Base-by-base conservation (phyloP, 2,797 vertebrate species). In the Hippoglossus hippoglossus region DNA sequence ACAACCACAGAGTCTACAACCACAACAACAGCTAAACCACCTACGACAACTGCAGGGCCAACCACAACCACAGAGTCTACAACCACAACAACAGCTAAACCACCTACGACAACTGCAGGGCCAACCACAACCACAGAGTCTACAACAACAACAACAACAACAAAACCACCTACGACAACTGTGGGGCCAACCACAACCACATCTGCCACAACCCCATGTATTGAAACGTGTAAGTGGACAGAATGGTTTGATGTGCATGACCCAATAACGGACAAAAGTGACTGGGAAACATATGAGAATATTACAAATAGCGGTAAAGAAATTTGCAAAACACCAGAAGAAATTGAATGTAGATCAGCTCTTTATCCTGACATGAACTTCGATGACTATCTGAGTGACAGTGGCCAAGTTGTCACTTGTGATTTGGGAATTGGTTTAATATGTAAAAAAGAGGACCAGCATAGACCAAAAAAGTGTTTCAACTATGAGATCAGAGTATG, bases 211-310 rank as follows among this genome's bases (percentile, higher is more conserved):
- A 85, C 87, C n/a, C 9, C 75, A 1, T 93, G 90, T 46, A 6
- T 68, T 26, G 1, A 8, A 11, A 8, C 3, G 0, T 94, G 94
- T 88, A 51, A 80, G 0, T 95, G 94, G 94, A 73, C 93, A 65
- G 81, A 89, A 0, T 95, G 93, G 94, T 92, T 89, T 79, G 69
- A 94, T 80, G 93, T 87, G 0, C 63, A 92, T 85, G 0, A 89
- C 21, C 5, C 36, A 19, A 0, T 0, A 1, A 1, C 0, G 0
- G 79, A 86, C 5, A 21, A 58, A 0, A 83, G 63, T 86, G 94
- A 95, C 75, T 91, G 78, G 76, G 94, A 95, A 87, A 94, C 93
- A 24, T 94, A 93, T 67, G 52, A 89, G 51, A 94, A 94, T 61
- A 93, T 95, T 13, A 91, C 22, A 31, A 68, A 81, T 1, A 82